Evolutionary conservation across 2,888 invertebrate genomes (phyloP), one percentile per base, ranked within the genome.

Genomic region (Oconnorella tubifera): DNA sequence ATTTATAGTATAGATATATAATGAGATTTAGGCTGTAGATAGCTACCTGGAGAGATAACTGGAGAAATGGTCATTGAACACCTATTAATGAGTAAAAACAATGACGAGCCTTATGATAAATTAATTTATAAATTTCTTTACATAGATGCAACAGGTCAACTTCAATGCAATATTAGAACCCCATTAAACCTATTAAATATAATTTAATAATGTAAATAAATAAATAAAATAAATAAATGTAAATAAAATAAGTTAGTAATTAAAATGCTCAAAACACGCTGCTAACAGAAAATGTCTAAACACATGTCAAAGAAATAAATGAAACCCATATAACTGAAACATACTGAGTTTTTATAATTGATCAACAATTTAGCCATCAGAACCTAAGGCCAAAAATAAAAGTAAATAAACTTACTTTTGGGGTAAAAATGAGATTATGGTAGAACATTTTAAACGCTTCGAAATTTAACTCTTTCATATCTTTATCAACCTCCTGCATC

Each of bases 401-500:
- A n/a, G 10, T 40, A 14, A 14, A 40, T 40, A 14, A 19, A 40
- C 40, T 19, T 40, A 51, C 53, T 23, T 51, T 51, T 6, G 14
- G 6, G 25, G 53, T 51, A 27, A 90, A 88, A 74, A 94, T 88
- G 3, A 95, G 82, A 78, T 89, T 90, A 74, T 92, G 90, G 78
- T 94, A 94, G 4, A 96, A 83, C 29, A 87, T 82, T 2, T 90
- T 86, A 82, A 96, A 95, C 77, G 93, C 92, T 80, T 95, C 93
- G 82, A 92, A 95, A 32, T 90, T 89, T 67, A 96, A 87, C 83
- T 94, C 94, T 4, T 88, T 89, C 69, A 88, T 85, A 50, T 86
- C 85, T 0, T 87, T 86, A 81, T 93, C 93, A n/a, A 93, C 90
- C 75, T 92, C 91, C 84, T 90, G 89, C 79, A 92, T 92, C n/a